Evolutionary conservation across 2,113 vertebrate genomes (phyloP), one percentile per base, ranked within the genome.

Genomic region (Philantomba maxwellii): DNA sequence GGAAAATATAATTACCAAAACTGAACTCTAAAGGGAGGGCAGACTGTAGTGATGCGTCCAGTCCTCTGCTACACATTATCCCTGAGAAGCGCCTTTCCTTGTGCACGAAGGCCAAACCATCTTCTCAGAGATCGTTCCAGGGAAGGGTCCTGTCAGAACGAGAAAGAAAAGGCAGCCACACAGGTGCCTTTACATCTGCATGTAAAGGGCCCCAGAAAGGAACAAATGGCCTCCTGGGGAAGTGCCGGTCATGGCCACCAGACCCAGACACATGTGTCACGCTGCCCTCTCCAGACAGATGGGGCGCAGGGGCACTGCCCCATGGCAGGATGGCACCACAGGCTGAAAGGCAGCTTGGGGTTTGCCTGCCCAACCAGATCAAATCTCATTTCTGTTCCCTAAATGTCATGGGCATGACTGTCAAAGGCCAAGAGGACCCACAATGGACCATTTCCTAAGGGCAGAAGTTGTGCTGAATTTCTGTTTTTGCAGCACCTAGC

Each of bases 311-410:
- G 51, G 16, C 28, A 10, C 9, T 2, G 53, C 13, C 30, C 62
- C 2, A 7, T 6, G 28, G 10, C 7, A 49, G n/a, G 87, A n/a
- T 16, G n/a, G 47, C 45, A 15, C 64, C 55, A 66, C 2, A 1
- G 53, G 23, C 57, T 66, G 47, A n/a, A 95, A 57, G 43, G 91
- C 53, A 80, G 73, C 53, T 51, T 49, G 57, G 51, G 11, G 30
- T 39, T 33, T 80, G 57, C 95, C 85, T 73, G 78, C 49, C 64
- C 77, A 30, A 78, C 77, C 1, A 1, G 82, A 81, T 95, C 64
- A 83, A 73, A n/a, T 28, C 55, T 85, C 88, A 58, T 92, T 45
- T 97, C 87, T 83, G 91, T 80, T 64, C 70, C 62, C 30, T 80
- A 94, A 93, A 94, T 62, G 83, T 93, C 94, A 91, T 0, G 4